A percentile compares a stretch with the other conserved stretches of the same genome.
Evolutionary conservation across 2,888 invertebrate species (phyloP).

Genomic region (Polymixis flavicincta): DNA sequence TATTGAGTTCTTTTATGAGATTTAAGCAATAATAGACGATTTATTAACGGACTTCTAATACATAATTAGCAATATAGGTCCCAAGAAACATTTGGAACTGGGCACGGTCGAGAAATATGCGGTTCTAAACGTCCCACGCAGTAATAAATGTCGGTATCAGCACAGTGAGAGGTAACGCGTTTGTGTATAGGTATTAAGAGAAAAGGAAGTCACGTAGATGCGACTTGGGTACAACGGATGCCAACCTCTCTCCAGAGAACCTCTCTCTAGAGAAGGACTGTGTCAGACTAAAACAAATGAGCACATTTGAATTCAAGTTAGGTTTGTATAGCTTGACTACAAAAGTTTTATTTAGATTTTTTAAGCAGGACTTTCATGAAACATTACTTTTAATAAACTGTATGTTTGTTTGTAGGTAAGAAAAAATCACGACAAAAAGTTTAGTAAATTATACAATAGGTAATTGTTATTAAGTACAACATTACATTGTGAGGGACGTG

Average conservation of each 20-base stretch:
- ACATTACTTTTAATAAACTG: not conserved
- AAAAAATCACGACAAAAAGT: not conserved
- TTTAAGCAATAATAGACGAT: slow-evolving; percentile 36
- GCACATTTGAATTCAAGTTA: not conserved
- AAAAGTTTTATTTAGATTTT: not conserved
- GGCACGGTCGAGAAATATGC: slow-evolving; percentile 31
- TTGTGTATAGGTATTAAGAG: slow-evolving; percentile 15
- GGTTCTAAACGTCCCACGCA: slow-evolving; percentile 37
- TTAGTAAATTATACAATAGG: not conserved
- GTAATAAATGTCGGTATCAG: slow-evolving; percentile 34
- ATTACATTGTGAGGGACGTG: no score
- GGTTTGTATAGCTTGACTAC: not conserved
- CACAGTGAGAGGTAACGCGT: slow-evolving; percentile 34
- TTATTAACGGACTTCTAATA: slow-evolving; percentile 30
- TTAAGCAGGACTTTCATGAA: not conserved
- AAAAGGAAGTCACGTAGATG: slow-evolving; percentile 7
- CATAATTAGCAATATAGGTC: slow-evolving; percentile 44
- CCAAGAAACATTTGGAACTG: slow-evolving; percentile 10
- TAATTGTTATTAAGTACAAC: not conserved
- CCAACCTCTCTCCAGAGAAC: no score
- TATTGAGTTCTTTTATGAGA: slow-evolving; percentile 85
- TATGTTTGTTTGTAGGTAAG: no score
- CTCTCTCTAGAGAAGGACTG: not conserved
- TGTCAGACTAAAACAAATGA: slow-evolving; percentile 4
- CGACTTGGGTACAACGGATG: slow-evolving; percentile 7